Base-by-base conservation (phyloP, 2,113 vertebrate species). In the Mungos mungo region DNA sequence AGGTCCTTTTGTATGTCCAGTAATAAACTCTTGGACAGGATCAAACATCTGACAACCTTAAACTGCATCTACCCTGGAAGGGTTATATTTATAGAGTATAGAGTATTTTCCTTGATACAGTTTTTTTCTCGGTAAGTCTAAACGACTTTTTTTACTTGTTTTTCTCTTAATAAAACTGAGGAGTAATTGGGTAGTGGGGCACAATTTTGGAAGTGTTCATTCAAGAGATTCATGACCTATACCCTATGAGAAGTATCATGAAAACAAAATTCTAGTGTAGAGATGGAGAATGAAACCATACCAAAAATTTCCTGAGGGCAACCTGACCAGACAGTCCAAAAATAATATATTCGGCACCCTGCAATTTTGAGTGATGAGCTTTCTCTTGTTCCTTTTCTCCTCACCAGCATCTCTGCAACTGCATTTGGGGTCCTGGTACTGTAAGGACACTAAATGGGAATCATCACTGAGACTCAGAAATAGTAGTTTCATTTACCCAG, bases 91-190 rank as follows among this genome's bases (percentile, higher is more conserved):
- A 16, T 88, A 94, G 92, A 27, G 25, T 21, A 71, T 31, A n/a
- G 31, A 8, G 33, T 94, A 38, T 35, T 92, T 93, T 90, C 72
- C 12, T 69, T 74, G 68, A 33, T 69, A 76, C 90, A 80, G 3
- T 38, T 76, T 86, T 92, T 92, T 92, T 85, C 27, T 60, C 77
- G 25, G 33, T 80, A 82, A 65, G 68, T 84, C 41, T 68, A 60
- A 90, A 69, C n/a, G 54, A 38, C 21, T 8, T 60, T 18, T 65
- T 65, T 88, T 54, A 68, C 2, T 45, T 95, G 65, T 31, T 92
- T 95, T 96, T 69, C 31, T 76, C 25, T 83, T 84, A 57, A 19
- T 88, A 85, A 76, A 88, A 54, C 35, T n/a, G 50, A 95, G 35
- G 54, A 88, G 12, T 69, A 91, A 50, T 57, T 79, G 27, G 25